Base-by-base conservation (phyloP, 2,888 invertebrate species). In the Cephonodes hylas region DNA sequence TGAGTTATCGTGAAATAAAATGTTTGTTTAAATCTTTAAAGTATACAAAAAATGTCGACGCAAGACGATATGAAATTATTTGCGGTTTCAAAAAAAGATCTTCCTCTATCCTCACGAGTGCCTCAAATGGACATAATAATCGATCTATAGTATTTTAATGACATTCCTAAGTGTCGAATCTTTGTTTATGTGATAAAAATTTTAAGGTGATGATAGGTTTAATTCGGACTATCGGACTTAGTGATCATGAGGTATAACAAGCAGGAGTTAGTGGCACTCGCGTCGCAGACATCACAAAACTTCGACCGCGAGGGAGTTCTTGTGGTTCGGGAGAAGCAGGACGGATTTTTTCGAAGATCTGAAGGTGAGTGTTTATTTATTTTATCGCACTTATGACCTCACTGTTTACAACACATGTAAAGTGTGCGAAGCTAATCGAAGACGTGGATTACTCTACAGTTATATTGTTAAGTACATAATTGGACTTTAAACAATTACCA, bases 241-340 rank as follows among this genome's bases (percentile, higher is more conserved):
- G 31, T 71, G 73, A 86, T 74, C 72, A 98, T 98, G 98, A 95
- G 98, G 87, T 98, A 96, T 88, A 98, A 98, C 88, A 96, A 96
- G 86, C 96, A 96, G 84, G 98, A 98, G 89, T 90, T 99, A 77
- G 93, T 95, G 70, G 95, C 96, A 62, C 90, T 98, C 85, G 98
- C 98, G 66, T 96, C 96, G 62, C 97, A 98, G 89, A 96, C 96
- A 46, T 95, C 96, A 8, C 96, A 96, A 74, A 96, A 96, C 86
- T 98, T 97, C 85, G 98, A 98, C 85, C 97, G 97, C 79, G 98
- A 98, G 93, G 98, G 98, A 63, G 94, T 96, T 67, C 93, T 99
- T 65, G 95, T 96, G 68, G 94, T 98, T 63, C 95, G 96, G 75
- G 98, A 98, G 85, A 95, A 96, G 68, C 97, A 97, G 79, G 98